Evolutionary conservation across 2,888 invertebrate species (phyloP).

Genomic region (Drosophila affinis): DNA sequence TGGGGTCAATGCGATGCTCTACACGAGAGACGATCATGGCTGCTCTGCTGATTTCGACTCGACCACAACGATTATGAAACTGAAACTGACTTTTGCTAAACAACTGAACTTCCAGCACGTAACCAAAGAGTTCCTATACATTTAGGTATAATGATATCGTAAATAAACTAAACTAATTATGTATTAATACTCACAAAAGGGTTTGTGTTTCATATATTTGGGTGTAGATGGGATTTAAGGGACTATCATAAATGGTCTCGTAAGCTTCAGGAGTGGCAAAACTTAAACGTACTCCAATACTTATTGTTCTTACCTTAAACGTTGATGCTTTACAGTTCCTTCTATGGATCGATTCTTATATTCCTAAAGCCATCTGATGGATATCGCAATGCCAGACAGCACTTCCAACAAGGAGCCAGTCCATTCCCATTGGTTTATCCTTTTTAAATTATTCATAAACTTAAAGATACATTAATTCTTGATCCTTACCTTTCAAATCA

Average conservation of each 20-base stretch:
- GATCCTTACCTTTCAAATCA: background rate
- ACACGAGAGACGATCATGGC: constrained; percentile 46
- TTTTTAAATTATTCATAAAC: too few relatives aligned
- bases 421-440: too few relatives aligned
- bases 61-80: constrained; percentile 47
- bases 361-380: too few relatives aligned
- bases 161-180: constrained; percentile 27
- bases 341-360: too few relatives aligned
- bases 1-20: constrained; percentile 70
- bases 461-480: background rate
- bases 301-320: background rate
- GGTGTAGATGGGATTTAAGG: too few relatives aligned
- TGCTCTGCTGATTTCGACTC: constrained; percentile 40
- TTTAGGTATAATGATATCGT: constrained; percentile 18
- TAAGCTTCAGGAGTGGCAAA: too few relatives aligned
- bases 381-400: background rate
- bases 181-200: constrained; percentile 11
- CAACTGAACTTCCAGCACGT: constrained; percentile 43
- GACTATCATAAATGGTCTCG: too few relatives aligned
- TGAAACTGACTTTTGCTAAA: constrained; percentile 42
- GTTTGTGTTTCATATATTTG: background rate
- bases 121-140: constrained; percentile 63
- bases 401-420: background rate
- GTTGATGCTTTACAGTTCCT: background rate
- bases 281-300: background rate